A percentile compares a stretch with the other conserved stretches of the same genome.
phyloP scores from a whole-genome alignment of 2,888 invertebrate genomes.

The Melanostoma mellinum region DNA sequence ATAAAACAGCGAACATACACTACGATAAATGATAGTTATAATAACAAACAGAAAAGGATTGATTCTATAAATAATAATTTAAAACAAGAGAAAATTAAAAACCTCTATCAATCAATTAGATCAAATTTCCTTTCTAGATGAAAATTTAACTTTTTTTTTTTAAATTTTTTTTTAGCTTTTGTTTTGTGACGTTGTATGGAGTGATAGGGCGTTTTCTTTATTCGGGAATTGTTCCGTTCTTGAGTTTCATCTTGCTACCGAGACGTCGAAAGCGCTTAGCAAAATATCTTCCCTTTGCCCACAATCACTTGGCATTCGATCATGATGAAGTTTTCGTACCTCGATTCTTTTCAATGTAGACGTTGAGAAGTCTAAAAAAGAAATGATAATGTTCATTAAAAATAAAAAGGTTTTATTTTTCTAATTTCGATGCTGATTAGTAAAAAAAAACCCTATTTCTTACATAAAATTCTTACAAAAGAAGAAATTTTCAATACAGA shows the following conservation, averaged over 20 bases:
- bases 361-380: slow-evolving; percentile 75
- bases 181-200: slow-evolving; percentile 19
- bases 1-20: slow-evolving; percentile 62
- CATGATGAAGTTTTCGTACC: slow-evolving; percentile 75
- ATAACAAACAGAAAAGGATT: slow-evolving; percentile 34
- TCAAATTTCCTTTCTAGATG: slow-evolving; percentile 59
- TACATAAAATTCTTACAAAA: no score
- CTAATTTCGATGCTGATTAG: background rate
- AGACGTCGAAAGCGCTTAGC: slow-evolving; percentile 75
- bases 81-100: slow-evolving; percentile 47
- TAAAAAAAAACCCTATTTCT: no score
- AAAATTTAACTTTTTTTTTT: slow-evolving; percentile 36
- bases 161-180: background rate
- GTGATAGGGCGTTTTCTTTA: slow-evolving; percentile 52
- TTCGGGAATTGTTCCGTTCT: slow-evolving; percentile 76
- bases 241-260: slow-evolving; percentile 73
- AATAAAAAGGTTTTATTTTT: background rate
- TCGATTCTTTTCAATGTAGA: slow-evolving; percentile 76
- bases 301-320: slow-evolving; percentile 77
- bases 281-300: slow-evolving; percentile 75
- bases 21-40: slow-evolving; percentile 41
- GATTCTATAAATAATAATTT: slow-evolving; percentile 62
- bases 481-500: no score
- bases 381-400: background rate
- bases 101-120: slow-evolving; percentile 64